phyloP scores from a whole-genome alignment of 2,797 vertebrate species.

The Podarcis siculus region DNA sequence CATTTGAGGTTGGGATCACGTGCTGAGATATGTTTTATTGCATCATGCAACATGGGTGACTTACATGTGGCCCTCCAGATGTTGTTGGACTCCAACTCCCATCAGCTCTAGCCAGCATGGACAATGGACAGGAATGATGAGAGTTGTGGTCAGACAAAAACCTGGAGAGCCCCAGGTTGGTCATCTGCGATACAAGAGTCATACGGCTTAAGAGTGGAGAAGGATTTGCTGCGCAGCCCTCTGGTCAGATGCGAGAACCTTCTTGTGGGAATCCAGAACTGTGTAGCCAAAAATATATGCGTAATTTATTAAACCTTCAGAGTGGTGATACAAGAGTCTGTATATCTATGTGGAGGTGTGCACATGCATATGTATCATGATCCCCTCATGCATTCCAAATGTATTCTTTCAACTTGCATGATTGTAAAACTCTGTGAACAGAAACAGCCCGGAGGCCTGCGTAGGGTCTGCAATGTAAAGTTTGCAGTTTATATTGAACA shows the following conservation, averaged over 20 bases:
- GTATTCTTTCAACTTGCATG: background rate
- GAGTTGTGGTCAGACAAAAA: too few species aligned
- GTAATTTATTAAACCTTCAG: conserved; percentile 49
- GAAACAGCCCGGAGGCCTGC: conserved; percentile 30
- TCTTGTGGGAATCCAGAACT: conserved; percentile 45
- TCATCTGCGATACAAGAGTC: background rate
- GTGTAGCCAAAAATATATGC: conserved; percentile 49
- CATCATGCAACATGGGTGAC: background rate
- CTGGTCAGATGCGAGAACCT: conserved; percentile 42
- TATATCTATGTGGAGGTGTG: conserved; percentile 27
- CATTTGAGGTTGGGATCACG: background rate
- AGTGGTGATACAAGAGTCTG: conserved; percentile 52
- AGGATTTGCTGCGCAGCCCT: conserved; percentile 39
- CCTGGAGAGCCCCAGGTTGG: too few species aligned
- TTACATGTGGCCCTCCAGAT: too few species aligned
- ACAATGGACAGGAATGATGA: too few species aligned
- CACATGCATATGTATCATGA: conserved; percentile 43
- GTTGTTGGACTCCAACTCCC: too few species aligned
- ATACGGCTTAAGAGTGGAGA: conserved; percentile 43
- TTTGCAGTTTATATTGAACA: conserved; percentile 52
- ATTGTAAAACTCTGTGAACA: conserved; percentile 38
- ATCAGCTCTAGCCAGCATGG: too few species aligned
- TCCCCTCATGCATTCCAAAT: conserved; percentile 34
- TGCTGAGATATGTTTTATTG: background rate
- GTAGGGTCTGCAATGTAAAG: conserved; percentile 26